Percentiles rank a stretch among this genome's conserved stretches.
Conservation (phyloP, 2,113 vertebrate genomes). For the Hystrix cristata region DNA sequence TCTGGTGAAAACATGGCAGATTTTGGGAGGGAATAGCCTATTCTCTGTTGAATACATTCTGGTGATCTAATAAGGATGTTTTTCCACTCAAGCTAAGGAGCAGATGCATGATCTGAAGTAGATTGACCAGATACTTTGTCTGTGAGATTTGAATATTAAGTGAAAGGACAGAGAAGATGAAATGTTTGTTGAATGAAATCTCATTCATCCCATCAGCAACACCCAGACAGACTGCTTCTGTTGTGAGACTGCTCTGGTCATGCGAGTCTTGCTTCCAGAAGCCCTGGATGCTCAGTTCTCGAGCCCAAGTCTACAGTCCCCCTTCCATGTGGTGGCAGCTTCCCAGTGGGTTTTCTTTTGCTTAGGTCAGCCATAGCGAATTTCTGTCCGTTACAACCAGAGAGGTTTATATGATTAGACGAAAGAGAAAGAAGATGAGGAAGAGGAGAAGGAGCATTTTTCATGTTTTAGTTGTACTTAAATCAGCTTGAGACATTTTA, state of each 20-base stretch:
- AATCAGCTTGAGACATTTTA: background rate
- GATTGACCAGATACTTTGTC: background rate
- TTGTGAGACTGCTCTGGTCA: background rate
- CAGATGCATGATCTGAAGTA: background rate
- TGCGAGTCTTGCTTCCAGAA: background rate
- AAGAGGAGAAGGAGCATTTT: background rate
- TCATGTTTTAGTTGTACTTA: background rate
- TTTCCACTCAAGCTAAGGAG: background rate
- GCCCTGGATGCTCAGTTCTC: background rate
- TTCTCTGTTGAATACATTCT: background rate
- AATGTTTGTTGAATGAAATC: background rate
- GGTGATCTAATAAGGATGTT: fast-evolving
- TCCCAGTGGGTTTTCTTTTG: background rate
- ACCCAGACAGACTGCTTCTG: background rate
- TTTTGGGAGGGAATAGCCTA: background rate
- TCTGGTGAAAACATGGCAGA: background rate
- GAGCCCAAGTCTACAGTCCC: background rate
- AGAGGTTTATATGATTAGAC: background rate
- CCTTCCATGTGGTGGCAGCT: background rate
- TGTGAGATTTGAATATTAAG: background rate
- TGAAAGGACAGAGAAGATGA: background rate
- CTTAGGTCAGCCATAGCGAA: background rate
- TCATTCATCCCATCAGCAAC: too few relatives aligned
- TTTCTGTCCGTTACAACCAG: background rate
- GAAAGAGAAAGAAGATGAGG: background rate